Evolutionary conservation across 2,797 vertebrate genomes (phyloP), one percentile per base, ranked within the genome.

Genomic region (Sebastes miniatus): DNA sequence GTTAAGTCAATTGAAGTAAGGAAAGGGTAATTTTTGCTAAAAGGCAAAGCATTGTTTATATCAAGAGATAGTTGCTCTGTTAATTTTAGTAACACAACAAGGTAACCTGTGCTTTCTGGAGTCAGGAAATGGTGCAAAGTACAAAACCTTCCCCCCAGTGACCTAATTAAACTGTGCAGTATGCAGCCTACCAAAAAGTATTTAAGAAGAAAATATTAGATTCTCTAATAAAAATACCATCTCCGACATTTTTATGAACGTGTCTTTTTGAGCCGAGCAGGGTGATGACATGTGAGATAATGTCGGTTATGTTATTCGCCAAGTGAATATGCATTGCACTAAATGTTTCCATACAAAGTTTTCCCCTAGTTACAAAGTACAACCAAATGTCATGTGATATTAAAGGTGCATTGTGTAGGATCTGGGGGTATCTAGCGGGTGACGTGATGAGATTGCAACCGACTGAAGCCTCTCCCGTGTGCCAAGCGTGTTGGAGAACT

Each of bases 1-100:
- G 31, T 79, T 43, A 32, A 57, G 36, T 50, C n/a, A 20, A 58
- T 79, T n/a, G 69, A 47, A 59, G 39, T 25, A n/a, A 65, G 62
- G 3, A 50, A 56, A 52, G 32, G 22, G 25, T 29, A 1, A n/a
- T 68, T 58, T 58, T 13, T 29, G 18, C 52, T 14, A 2, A 31
- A 57, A 79, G 59, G 25, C 50, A 62, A 20, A 71, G n/a, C 14
- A n/a, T 58, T 22, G 58, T 68, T 75, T 73, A 8, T 18, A 54
- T 77, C 10, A 25, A 36, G 52, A 69, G 3, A 63, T 11, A 63
- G 29, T 50, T 18, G 11, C 57, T 24, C 43, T 36, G 43, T 65
- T 52, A 0, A 13, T 14, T 81, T 50, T 25, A 39, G 47, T 4
- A 61, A 68, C 3, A 58, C 9, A 68, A 29, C 1, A 2, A 14